Evolutionary conservation across 2,888 invertebrate genomes (phyloP), one percentile per base, ranked within the genome.

Genomic region (Phymatocera aterrima): DNA sequence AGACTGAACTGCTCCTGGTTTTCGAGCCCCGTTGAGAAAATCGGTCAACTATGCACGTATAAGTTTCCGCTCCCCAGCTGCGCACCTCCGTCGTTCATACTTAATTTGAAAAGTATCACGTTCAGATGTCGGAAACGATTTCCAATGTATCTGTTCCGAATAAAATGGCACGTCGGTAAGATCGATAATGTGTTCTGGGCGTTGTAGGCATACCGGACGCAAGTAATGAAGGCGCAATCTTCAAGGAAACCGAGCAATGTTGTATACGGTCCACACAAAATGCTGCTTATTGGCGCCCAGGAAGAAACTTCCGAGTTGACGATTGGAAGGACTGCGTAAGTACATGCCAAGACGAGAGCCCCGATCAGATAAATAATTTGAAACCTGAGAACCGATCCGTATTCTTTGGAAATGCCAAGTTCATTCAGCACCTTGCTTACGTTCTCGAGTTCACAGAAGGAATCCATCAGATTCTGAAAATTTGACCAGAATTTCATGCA

Each of bases 201-300:
- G 5, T 15, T 77, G n/a, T 60, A 3, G 4, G 43, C 75, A 10
- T 82, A 85, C 86, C 82, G 83, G 46, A 87, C 75, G 64, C 83
- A 81, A 21, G 77, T 79, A n/a, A 81, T 18, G 68, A 85, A 86
- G 3, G 81, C 78, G 6, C 70, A 70, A n/a, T 24, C 43, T 21
- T 43, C 65, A 3, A 65, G 34, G 37, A 61, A 15, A n/a, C 31
- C 34, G n/a, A 37, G 8, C 8, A 18, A 5, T 4, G 6, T n/a
- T 18, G 5, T 15, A 61, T 61, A 61, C 61, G 15, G 15, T 8
- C 18, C n/a, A n/a, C 5, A 18, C 34, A 61, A 34, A 31, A 61
- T 10, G n/a, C 6, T 0, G n/a, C 37, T 6, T n/a, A 34, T 37
- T 34, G 6, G 3, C 34, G 34, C 31, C 1, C 31, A n/a, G 3